Base-by-base conservation (phyloP, 2,113 vertebrate genomes). In the Brienomyrus brachyistius region DNA sequence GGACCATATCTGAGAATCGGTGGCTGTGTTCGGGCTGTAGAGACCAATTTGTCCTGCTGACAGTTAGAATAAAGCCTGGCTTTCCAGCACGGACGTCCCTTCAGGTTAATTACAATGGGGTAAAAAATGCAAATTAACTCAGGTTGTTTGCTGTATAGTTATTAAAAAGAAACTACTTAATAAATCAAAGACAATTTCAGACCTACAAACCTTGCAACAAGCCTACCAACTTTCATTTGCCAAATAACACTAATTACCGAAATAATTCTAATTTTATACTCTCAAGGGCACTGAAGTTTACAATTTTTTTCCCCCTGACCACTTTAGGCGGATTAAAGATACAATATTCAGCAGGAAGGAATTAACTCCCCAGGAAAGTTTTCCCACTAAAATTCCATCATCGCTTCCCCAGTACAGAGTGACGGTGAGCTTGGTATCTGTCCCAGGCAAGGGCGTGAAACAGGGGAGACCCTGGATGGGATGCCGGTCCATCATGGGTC, bases 271-370 rank as follows among this genome's bases (percentile, higher is more conserved):
- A 87, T 87, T 87, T 87, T 27, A 15, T 35, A 87, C 50, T 54
- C 85, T 87, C 50, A 87, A 87, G 23, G 85, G 50, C 15, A 8
- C 50, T 87, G 54, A 87, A 87, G 85, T 87, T 87, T 87, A 56
- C 19, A 10, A 56, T 9, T 51, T 43, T 47, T 84, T 84, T 48
- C 5, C 1, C 17, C 74, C 15, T 5, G 31, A 19, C 35, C 74
- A 43, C 74, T 80, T 54, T 15, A 40, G 31, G 85, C 1, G 85
- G 85, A 54, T 87, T 87, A n/a, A 47, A n/a, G 45, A 27, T 83
- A 47, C 21, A n/a, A 47, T 48, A 23, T 84, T 47, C 40, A 84
- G 43, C 82, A 84, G 82, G 45, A 84, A 84, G 82, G 45, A 84
- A 84, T 84, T 84, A 84, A 84, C 45, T 48, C 45, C 43, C 82